Base-by-base conservation (phyloP, 2,113 vertebrate species). In the Apaloderma vittatum region DNA sequence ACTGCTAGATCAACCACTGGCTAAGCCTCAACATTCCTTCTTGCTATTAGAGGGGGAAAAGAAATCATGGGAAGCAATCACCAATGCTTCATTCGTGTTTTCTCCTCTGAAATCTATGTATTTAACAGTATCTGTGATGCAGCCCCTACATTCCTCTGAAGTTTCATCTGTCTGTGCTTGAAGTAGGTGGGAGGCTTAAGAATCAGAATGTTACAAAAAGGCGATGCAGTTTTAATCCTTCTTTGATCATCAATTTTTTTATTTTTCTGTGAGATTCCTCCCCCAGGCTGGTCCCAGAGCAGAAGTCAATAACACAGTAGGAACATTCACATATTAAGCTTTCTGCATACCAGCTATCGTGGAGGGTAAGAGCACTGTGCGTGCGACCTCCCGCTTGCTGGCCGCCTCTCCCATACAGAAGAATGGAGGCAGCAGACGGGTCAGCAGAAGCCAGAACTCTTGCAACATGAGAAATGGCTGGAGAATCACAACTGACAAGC, bases 401-500 rank as follows among this genome's bases (percentile, higher is more conserved):
- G 20, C 68, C 2, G 0, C 72, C 51, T 37, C 66, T 74, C 68
- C 87, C 71, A 46, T 74, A 55, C 22, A n/a, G 68, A 32, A 82
- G 79, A 66, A 77, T 0, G 0, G 46, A 92, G 82, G 49, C 74
- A 92, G 81, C 71, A 88, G 85, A 73, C 58, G 26, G 57, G 87
- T 59, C 63, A 88, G 76, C 55, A 85, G 65, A 77, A 92, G 59
- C 76, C 77, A 77, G 81, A 82, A 90, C 77, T 71, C 89, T 36
- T 8, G 24, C 59, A 74, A 34, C 68, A 72, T 74, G 74, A 91
- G 85, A 90, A 95, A 88, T 80, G 59, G 58, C 58, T 82, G 57
- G 73, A 86, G 74, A 93, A 92, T 88, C 88, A 55, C 4, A 26
- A 62, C 59, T 66, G 95, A 84, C 75, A 91, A 89, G 58, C 26